Percentiles rank a stretch among this genome's conserved stretches.
Evolutionary conservation across 2,797 vertebrate species (phyloP).

Genomic region (Diceros bicornis): DNA sequence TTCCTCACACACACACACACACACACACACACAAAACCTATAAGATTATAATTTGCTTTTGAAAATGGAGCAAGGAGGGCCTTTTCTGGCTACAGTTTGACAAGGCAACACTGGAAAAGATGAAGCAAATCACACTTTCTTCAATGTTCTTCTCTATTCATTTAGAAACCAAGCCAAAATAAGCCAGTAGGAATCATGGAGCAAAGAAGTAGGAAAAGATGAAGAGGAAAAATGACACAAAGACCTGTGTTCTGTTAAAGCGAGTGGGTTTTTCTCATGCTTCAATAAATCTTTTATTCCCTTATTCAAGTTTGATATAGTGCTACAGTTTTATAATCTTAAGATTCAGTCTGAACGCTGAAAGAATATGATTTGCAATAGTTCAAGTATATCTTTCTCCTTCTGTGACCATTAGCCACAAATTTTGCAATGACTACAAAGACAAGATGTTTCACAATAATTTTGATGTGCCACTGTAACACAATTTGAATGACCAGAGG

Average conservation of each 20-base stretch:
- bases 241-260: not conserved
- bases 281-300: conserved; percentile 13
- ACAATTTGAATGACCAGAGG: conserved; percentile 17
- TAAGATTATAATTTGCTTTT: not conserved
- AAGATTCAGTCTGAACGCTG: conserved; percentile 54
- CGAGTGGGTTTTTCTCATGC: not conserved
- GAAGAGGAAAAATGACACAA: not conserved
- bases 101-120: not conserved
- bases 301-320: conserved; percentile 37
- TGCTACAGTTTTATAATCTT: not conserved
- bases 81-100: not conserved
- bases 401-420: conserved; percentile 57
- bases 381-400: conserved; percentile 26
- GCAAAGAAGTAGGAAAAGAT: not conserved
- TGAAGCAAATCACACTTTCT: not conserved
- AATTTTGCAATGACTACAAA: conserved; percentile 57
- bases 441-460: conserved; percentile 27
- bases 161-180: not conserved
- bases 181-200: not conserved
- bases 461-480: conserved; percentile 26
- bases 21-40: not conserved
- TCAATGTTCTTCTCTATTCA: not conserved
- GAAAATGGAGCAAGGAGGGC: not conserved
- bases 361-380: conserved; percentile 59
- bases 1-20: no score